Percentiles rank a stretch among this genome's conserved stretches.
Evolutionary conservation across 2,888 invertebrate species (phyloP).

Genomic region (Cenopis cana): DNA sequence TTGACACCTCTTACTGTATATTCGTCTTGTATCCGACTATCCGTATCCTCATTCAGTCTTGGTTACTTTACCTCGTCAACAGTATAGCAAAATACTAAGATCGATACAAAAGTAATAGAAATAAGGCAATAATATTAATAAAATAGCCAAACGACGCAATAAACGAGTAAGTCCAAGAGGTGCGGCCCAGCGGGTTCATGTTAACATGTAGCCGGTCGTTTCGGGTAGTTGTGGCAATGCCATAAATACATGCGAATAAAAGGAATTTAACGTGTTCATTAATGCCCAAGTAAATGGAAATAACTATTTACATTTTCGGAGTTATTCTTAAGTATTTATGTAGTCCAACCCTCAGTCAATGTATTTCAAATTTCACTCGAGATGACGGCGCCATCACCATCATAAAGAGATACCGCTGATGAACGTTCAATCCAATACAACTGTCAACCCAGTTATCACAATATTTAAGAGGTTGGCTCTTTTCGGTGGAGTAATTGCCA

Average conservation of each 20-base stretch:
- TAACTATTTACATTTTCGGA: neutral
- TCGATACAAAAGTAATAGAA: slow-evolving; percentile 6
- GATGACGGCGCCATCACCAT: too few species aligned
- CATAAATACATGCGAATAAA: slow-evolving; percentile 8
- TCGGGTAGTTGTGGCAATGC: slow-evolving; percentile 7
- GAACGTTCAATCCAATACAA: too few species aligned
- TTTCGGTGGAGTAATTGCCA: too few species aligned
- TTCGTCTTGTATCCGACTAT: too few species aligned
- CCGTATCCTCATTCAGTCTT: too few species aligned
- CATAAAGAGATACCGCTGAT: too few species aligned
- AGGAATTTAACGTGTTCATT: slow-evolving; percentile 11
- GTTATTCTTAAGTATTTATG: neutral
- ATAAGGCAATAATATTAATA: slow-evolving; percentile 23
- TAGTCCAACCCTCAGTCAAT: neutral
- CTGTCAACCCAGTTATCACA: too few species aligned
- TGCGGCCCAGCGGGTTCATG: slow-evolving; percentile 16
- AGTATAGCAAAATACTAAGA: neutral
- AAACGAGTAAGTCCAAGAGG: slow-evolving; percentile 1
- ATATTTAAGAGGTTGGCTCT: too few species aligned
- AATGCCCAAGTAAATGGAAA: neutral
- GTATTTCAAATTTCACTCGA: too few species aligned
- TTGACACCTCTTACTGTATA: too few species aligned
- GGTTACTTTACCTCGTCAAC: neutral
- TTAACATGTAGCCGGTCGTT: slow-evolving; percentile 14
- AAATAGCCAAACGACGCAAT: slow-evolving; percentile 16